phyloP scores from a whole-genome alignment of 2,888 invertebrate species.

The Drosophila pseudotakahashii region DNA sequence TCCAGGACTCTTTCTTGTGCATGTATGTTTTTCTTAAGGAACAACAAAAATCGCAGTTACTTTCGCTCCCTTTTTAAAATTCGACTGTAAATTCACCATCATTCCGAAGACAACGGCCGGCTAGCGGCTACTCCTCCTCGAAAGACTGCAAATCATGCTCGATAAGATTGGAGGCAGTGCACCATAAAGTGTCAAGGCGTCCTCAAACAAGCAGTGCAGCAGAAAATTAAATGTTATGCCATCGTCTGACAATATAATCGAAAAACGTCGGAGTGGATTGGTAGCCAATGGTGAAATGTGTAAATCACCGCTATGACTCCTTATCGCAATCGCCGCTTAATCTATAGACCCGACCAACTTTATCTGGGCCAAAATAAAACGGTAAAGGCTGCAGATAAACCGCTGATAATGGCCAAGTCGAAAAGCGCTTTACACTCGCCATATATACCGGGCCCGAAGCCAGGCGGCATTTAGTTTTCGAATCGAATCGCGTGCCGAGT shows the following conservation, averaged over 20 bases:
- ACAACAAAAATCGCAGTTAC: too few relatives aligned
- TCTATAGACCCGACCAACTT: slow-evolving; percentile 51
- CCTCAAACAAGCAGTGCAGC: slow-evolving; percentile 18
- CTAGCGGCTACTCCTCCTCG: not conserved
- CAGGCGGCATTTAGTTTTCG: slow-evolving; percentile 51
- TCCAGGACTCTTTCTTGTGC: too few relatives aligned
- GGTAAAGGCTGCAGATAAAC: slow-evolving; percentile 63
- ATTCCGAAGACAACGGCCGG: not conserved
- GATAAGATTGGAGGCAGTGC: slow-evolving; percentile 38
- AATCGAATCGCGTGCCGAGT: slow-evolving; percentile 34
- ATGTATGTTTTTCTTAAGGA: too few relatives aligned
- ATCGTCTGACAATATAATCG: slow-evolving; percentile 27
- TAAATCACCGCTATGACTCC: slow-evolving; percentile 58
- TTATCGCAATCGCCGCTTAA: slow-evolving; percentile 67
- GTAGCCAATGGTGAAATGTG: slow-evolving; percentile 32
- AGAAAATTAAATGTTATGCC: slow-evolving; percentile 14
- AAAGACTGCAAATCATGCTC: slow-evolving; percentile 23
- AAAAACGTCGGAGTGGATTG: slow-evolving; percentile 44
- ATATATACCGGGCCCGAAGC: slow-evolving; percentile 54
- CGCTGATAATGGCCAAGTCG: slow-evolving; percentile 30
- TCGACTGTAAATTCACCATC: not conserved
- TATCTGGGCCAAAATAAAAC: slow-evolving; percentile 71
- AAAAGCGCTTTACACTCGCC: slow-evolving; percentile 16
- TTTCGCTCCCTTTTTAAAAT: not conserved
- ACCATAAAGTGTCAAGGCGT: slow-evolving; percentile 10